A percentile compares a stretch with the other conserved stretches of the same genome.
Conservation (phyloP, 2,888 invertebrate species). For the Ecdyonurus torrentis region DNA sequence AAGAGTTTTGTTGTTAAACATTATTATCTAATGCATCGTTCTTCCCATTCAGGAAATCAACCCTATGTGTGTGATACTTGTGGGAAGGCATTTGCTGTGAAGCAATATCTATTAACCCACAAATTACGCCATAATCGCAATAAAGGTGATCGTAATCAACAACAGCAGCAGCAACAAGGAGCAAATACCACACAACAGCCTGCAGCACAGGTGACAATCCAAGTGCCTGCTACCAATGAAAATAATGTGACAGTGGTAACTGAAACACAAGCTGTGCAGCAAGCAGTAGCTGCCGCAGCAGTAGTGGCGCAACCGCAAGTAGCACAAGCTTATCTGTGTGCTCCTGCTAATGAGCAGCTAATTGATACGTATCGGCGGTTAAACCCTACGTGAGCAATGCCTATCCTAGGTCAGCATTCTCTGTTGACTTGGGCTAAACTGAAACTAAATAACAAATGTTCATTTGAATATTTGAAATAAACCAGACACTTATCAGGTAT, state of each 20-base stretch:
- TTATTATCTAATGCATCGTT: slow-evolving; percentile 44
- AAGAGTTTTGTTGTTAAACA: slow-evolving; percentile 43
- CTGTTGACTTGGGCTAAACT: neutral
- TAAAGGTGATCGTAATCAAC: slow-evolving; percentile 15
- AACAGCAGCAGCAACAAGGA: slow-evolving; percentile 15
- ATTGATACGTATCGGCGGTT: slow-evolving; percentile 9
- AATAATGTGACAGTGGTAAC: neutral
- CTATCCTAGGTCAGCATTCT: slow-evolving; percentile 1
- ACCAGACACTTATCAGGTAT: too few relatives aligned
- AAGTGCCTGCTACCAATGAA: neutral
- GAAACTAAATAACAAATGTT: neutral
- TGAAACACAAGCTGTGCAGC: neutral
- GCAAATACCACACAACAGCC: slow-evolving; percentile 24
- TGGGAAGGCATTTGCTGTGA: slow-evolving; percentile 10
- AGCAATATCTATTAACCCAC: slow-evolving; percentile 9
- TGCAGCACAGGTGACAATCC: neutral
- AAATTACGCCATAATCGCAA: slow-evolving; percentile 9
- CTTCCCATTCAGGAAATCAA: slow-evolving; percentile 14
- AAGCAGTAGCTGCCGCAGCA: neutral
- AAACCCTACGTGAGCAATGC: slow-evolving; percentile 8
- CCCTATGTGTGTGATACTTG: slow-evolving; percentile 10
- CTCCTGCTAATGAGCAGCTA: slow-evolving; percentile 7
- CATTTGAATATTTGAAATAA: too few relatives aligned
- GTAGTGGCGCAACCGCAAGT: slow-evolving; percentile 3
- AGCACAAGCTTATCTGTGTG: neutral